These are phyloP conservation scores for Tuta absoluta DNA, from an alignment of 2,888 invertebrate genomes.

Conservation along the genomic window DNA sequence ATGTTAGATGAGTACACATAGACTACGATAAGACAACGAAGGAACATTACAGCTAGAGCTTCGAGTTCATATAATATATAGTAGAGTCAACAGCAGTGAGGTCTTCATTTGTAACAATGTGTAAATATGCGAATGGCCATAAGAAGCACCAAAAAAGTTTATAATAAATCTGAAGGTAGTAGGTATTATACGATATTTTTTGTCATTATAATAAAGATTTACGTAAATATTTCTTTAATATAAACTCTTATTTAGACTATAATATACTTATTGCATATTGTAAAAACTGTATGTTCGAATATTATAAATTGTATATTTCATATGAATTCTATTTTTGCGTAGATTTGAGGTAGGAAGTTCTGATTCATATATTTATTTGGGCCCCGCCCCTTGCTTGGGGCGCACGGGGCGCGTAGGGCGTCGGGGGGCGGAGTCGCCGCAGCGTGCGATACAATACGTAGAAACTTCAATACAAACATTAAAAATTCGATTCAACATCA, in stretches of 20 bases:
- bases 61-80: constrained; percentile 54
- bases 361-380: constrained; percentile 45
- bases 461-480: constrained; percentile 66
- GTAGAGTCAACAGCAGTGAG: constrained; percentile 60
- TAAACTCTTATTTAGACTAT: constrained; percentile 77
- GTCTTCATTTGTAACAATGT: constrained; percentile 65
- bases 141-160: constrained; percentile 71
- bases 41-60: constrained; percentile 50
- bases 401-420: not conserved
- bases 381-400: constrained; percentile 27
- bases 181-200: constrained; percentile 60
- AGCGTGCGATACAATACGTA: constrained; percentile 40
- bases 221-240: constrained; percentile 77
- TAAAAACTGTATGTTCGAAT: constrained; percentile 68
- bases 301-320: constrained; percentile 66
- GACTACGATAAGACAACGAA: constrained; percentile 26
- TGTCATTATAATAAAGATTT: constrained; percentile 66
- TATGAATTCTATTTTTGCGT: constrained; percentile 71
- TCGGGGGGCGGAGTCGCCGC: constrained; percentile 26
- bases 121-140: constrained; percentile 72
- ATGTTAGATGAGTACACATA: constrained; percentile 28
- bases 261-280: constrained; percentile 70
- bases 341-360: constrained; percentile 79
- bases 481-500: constrained; percentile 77
- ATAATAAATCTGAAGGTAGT: constrained; percentile 59